Base-by-base conservation (phyloP, 2,888 invertebrate genomes). In the Baronia brevicornis region DNA sequence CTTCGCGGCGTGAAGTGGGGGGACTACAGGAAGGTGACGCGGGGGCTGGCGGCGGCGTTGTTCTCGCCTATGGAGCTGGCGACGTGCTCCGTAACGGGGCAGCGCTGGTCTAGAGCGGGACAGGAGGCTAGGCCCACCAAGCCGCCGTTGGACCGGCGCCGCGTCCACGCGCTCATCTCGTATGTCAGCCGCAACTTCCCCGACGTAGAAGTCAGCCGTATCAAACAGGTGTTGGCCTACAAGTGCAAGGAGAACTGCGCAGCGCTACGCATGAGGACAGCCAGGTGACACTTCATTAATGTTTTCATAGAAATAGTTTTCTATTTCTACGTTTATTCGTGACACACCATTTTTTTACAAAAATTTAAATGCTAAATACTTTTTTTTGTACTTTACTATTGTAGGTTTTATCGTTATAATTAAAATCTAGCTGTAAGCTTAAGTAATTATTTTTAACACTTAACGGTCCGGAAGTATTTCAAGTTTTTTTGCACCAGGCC, bases 201-300 rank as follows among this genome's bases (percentile, higher is more conserved):
- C 17, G 87, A 89, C 61, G 89, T 91, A 10, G 91, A 91, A 72
- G 90, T 90, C 59, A 90, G 90, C 75, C 84, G 91, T 58, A 91
- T 91, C 66, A 91, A 91, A 69, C 91, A 91, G 71, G 91, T 91
- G 48, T 78, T 91, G 49, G 91, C 91, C 12, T 91, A 91, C 74
- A 91, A 91, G 73, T 91, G 91, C 71, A 91, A 91, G 78, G 91
- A 91, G 69, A 91, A 91, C 73, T 91, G 90, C 51, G 90, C 91
- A 26, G 90, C 91, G 48, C 88, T 91, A 39, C 80, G 90, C 69
- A 90, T 91, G 90, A 87, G 90, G 65, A 89, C 90, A 26, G 89
- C 90, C 58, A 87, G 90, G 80, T 90, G 87, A 72, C 39, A 45
- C 36, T n/a, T n/a, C n/a, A n/a, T n/a, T n/a, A n/a, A n/a, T n/a